Evolutionary conservation across 2,888 invertebrate genomes (phyloP).

Genomic region (Brachyptera risi): DNA sequence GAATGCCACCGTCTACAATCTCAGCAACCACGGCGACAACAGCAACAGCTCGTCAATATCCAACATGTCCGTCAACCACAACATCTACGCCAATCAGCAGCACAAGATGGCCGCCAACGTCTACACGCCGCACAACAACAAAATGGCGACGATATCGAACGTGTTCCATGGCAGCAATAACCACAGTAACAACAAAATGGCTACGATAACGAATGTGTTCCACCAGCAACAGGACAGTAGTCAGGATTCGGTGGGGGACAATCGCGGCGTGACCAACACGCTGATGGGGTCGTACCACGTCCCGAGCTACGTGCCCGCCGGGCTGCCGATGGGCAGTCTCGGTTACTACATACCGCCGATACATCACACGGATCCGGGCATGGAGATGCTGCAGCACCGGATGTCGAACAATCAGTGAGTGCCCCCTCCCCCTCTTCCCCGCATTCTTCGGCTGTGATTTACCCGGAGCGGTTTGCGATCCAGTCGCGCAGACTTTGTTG

Average conservation of each 20-base stretch:
- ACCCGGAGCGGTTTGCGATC: too few relatives aligned
- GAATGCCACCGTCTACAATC: constrained; percentile 6
- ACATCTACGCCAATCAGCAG: constrained; percentile 16
- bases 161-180: constrained; percentile 3
- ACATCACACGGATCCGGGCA: constrained; percentile 25
- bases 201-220: constrained; percentile 23
- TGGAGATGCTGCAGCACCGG: constrained; percentile 30
- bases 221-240: constrained; percentile 24
- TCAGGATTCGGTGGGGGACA: constrained; percentile 22
- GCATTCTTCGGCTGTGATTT: too few relatives aligned
- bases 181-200: too few relatives aligned
- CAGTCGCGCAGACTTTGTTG: too few relatives aligned
- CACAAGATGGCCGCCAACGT: constrained; percentile 20
- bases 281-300: constrained; percentile 31
- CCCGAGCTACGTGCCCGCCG: constrained; percentile 29
- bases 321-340: constrained; percentile 31
- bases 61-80: constrained; percentile 13
- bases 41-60: constrained; percentile 20
- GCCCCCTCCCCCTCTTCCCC: too few relatives aligned
- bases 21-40: constrained; percentile 21
- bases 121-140: constrained; percentile 21
- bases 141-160: constrained; percentile 23
- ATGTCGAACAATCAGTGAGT: constrained; percentile 31
- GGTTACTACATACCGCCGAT: constrained; percentile 32
- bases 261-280: constrained; percentile 5